Conservation (phyloP, 2,888 invertebrate genomes). For the Dorcus hopei region DNA sequence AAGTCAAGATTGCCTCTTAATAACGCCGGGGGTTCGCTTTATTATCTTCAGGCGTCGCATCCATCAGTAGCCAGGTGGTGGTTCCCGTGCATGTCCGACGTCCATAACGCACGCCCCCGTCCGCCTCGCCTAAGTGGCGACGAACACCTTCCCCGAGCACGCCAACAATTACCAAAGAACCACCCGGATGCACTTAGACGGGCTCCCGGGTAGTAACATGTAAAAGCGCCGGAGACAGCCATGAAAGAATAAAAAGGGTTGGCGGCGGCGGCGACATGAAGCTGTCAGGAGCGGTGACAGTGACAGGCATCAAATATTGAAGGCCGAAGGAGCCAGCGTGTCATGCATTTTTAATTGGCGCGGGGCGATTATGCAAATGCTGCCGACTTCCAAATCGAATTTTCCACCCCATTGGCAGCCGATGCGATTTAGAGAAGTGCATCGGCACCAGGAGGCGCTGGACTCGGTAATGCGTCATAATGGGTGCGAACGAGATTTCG, state of each 20-base stretch:
- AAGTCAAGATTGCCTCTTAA: too few species aligned
- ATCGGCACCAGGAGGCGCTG: slow-evolving; percentile 10
- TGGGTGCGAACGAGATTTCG: slow-evolving; percentile 23
- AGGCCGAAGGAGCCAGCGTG: slow-evolving; percentile 39
- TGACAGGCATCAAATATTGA: slow-evolving; percentile 36
- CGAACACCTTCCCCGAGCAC: slow-evolving; percentile 32
- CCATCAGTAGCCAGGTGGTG: slow-evolving; percentile 31
- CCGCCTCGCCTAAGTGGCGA: slow-evolving; percentile 34
- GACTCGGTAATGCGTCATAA: slow-evolving; percentile 20
- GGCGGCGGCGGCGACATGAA: slow-evolving; percentile 17
- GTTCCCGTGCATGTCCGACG: slow-evolving; percentile 37
- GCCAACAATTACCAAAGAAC: slow-evolving; percentile 12
- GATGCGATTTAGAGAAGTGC: slow-evolving; percentile 43
- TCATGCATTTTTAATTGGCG: slow-evolving; percentile 47
- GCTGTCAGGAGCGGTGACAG: slow-evolving; percentile 29
- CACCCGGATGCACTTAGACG: not conserved
- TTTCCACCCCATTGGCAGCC: slow-evolving; percentile 47
- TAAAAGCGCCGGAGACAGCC: slow-evolving; percentile 4
- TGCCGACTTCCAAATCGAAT: slow-evolving; percentile 45
- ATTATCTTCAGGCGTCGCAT: slow-evolving; percentile 17
- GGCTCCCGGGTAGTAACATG: not conserved
- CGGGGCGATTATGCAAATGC: slow-evolving; percentile 46
- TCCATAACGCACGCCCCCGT: slow-evolving; percentile 34
- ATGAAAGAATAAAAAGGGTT: slow-evolving; percentile 25
- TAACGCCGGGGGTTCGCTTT: too few species aligned